Conservation (phyloP, 1,140 invertebrate genomes). For the Drosophila persimilis region DNA sequence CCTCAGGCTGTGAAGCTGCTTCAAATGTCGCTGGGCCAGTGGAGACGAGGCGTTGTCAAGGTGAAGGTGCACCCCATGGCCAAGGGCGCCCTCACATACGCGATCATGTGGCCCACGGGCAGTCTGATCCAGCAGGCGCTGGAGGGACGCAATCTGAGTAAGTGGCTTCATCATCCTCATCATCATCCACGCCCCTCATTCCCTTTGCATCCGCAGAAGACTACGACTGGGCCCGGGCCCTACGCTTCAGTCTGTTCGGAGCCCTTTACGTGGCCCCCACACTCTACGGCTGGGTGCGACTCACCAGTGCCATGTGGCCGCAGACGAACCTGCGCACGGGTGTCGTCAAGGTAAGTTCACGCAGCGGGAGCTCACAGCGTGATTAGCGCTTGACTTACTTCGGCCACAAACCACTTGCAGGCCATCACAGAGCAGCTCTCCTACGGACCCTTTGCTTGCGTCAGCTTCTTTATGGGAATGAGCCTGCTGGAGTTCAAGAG, state of each 20-base stretch:
- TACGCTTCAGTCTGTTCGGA: constrained; percentile 88
- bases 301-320: constrained; percentile 87
- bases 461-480: constrained; percentile 92
- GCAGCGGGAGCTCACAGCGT: constrained; percentile 2
- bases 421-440: constrained; percentile 91
- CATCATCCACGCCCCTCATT: neutral
- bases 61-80: constrained; percentile 79
- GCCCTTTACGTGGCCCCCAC: constrained; percentile 89
- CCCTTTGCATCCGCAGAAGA: constrained; percentile 54
- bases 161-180: constrained; percentile 45
- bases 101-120: constrained; percentile 88
- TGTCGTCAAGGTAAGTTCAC: constrained; percentile 86
- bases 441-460: constrained; percentile 91
- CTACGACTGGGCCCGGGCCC: constrained; percentile 85
- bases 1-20: constrained; percentile 36
- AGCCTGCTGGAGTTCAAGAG: constrained; percentile 90
- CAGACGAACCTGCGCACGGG: constrained; percentile 86
- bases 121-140: constrained; percentile 86
- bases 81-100: constrained; percentile 89
- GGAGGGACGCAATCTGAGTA: constrained; percentile 76
- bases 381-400: neutral
- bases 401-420: constrained; percentile 81
- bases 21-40: constrained; percentile 34
- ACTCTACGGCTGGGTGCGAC: constrained; percentile 88
- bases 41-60: constrained; percentile 16